Conservation (phyloP, 1,140 invertebrate genomes). For the Limonius californicus region DNA sequence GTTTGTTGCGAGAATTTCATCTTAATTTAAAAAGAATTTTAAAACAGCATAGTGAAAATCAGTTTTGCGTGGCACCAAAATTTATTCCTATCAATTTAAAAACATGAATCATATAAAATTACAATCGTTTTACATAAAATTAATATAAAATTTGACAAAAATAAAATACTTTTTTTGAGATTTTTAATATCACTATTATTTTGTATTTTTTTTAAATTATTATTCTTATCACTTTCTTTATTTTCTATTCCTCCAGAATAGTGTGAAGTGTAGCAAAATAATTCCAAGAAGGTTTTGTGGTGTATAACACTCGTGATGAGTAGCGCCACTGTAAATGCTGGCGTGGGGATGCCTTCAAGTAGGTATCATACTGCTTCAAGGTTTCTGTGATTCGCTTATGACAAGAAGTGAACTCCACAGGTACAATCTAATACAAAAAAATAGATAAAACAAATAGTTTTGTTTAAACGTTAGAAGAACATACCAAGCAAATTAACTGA, state of each 20-base stretch:
- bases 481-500: conserved; percentile 18
- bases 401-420: conserved; percentile 12
- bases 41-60: too few species aligned
- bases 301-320: conserved; percentile 9
- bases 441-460: neutral
- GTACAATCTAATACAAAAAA: conserved; percentile 5
- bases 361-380: conserved; percentile 15
- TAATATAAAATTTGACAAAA: neutral
- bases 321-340: conserved; percentile 15
- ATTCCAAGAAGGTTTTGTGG: conserved; percentile 6
- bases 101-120: too few species aligned
- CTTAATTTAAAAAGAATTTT: too few species aligned
- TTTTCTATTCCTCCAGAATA: conserved; percentile 13
- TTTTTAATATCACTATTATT: neutral
- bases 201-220: neutral
- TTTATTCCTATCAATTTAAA: neutral
- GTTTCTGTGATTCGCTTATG: neutral
- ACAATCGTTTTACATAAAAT: neutral
- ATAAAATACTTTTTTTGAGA: conserved; percentile 1
- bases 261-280: conserved; percentile 14
- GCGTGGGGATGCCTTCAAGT: neutral
- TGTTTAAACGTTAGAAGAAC: neutral
- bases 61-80: neutral
- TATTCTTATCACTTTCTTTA: neutral
- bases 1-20: too few species aligned